Evolutionary conservation across 2,888 invertebrate species (phyloP).

Genomic region (Tipula lateralis): DNA sequence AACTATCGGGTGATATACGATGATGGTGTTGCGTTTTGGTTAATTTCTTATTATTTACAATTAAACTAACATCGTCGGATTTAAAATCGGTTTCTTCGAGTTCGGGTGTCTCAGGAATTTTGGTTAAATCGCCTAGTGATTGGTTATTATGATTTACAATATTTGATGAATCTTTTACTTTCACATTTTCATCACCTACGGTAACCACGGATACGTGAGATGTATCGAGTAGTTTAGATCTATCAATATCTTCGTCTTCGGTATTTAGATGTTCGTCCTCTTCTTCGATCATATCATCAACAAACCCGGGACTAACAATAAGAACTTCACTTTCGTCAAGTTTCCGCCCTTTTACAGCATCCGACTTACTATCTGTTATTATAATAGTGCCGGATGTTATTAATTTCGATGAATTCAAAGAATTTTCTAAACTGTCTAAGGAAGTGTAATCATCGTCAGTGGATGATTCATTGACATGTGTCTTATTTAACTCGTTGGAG

Average conservation of each 20-base stretch:
- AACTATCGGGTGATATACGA: constrained; percentile 60
- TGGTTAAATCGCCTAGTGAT: constrained; percentile 40
- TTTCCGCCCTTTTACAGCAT: constrained; percentile 54
- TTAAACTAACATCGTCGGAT: constrained; percentile 47
- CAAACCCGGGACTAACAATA: constrained; percentile 67
- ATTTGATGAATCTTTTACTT: constrained; percentile 65
- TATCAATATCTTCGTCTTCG: constrained; percentile 40
- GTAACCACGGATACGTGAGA: constrained; percentile 90
- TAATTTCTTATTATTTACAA: constrained; percentile 48
- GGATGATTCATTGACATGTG: constrained; percentile 60
- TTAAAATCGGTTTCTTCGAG: constrained; percentile 39
- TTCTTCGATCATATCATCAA: constrained; percentile 53
- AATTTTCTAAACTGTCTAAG: constrained; percentile 67
- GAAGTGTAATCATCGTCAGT: constrained; percentile 75
- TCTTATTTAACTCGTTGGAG: constrained; percentile 70
- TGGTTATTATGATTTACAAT: constrained; percentile 33
- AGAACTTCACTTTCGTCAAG: constrained; percentile 83
- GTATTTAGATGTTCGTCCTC: constrained; percentile 35
- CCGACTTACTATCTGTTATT: constrained; percentile 36
- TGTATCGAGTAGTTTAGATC: constrained; percentile 59
- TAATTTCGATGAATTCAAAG: constrained; percentile 41
- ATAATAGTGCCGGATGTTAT: constrained; percentile 42
- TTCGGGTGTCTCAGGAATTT: constrained; percentile 39
- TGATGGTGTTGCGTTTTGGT: constrained; percentile 39
- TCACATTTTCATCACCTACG: constrained; percentile 71